These are phyloP conservation scores for Neosalanx taihuensis DNA, from an alignment of 2,797 vertebrate genomes.

Conservation along the genomic window DNA sequence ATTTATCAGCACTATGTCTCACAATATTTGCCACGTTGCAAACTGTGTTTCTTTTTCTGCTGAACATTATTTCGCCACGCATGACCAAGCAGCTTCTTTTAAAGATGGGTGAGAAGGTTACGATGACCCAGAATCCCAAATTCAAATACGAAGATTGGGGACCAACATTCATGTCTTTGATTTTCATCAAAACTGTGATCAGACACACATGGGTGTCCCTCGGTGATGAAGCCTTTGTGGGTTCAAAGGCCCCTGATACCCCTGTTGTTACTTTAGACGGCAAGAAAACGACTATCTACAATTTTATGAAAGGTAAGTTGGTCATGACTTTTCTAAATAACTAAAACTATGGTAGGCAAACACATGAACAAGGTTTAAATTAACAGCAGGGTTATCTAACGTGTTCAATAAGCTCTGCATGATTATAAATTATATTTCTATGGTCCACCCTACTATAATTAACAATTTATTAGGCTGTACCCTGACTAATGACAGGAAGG, in stretches of 20 bases:
- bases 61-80: conserved; percentile 70
- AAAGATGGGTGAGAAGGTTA: conserved; percentile 63
- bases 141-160: conserved; percentile 89
- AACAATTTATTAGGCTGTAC: too few relatives aligned
- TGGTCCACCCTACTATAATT: too few relatives aligned
- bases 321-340: not conserved
- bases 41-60: conserved; percentile 26
- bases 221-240: conserved; percentile 77
- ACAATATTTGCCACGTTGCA: conserved; percentile 19
- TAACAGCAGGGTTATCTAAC: not conserved
- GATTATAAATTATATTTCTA: too few relatives aligned
- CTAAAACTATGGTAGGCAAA: not conserved
- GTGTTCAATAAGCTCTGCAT: not conserved
- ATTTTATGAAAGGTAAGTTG: conserved; percentile 75
- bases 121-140: conserved; percentile 76
- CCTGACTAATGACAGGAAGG: too few relatives aligned
- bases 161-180: conserved; percentile 68
- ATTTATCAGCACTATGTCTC: conserved; percentile 20
- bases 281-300: conserved; percentile 63
- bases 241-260: conserved; percentile 78
- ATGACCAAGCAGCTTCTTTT: conserved; percentile 71
- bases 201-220: conserved; percentile 75
- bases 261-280: conserved; percentile 68
- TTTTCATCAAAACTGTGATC: conserved; percentile 69
- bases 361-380: too few relatives aligned